These are phyloP conservation scores for Amphimedon queenslandica DNA, from an alignment of 37 sponge, comb jelly and placozoan species.

Conservation along the genomic window DNA sequence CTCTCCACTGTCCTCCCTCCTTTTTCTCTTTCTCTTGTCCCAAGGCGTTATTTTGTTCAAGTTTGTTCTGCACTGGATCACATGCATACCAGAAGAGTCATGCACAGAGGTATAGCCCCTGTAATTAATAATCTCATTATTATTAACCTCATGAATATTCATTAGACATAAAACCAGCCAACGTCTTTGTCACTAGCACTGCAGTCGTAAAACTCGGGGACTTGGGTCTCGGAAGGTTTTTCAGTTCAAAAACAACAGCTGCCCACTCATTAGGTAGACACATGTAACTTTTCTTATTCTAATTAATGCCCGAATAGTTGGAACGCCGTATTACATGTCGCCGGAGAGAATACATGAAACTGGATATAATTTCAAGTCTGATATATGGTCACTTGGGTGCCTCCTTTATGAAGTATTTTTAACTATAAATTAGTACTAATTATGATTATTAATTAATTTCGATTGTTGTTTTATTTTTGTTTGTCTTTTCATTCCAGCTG, in stretches of 20 bases:
- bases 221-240: conserved; percentile 94
- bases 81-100: conserved; percentile 97
- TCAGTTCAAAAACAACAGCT: conserved; percentile 96
- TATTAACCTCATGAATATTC: too few species aligned
- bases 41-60: conserved; percentile 94
- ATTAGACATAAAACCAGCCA: conserved; percentile 98
- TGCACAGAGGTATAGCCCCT: conserved; percentile 89
- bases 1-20: not conserved
- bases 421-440: too few species aligned
- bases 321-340: conserved; percentile 99
- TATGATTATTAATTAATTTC: not conserved
- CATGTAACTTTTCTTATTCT: not conserved
- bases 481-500: conserved; percentile 35
- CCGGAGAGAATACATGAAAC: conserved; percentile 98
- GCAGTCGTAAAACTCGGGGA: conserved; percentile 98
- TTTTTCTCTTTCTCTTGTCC: not conserved
- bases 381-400: conserved; percentile 99
- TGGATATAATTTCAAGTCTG: conserved; percentile 97
- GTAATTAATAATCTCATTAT: too few species aligned
- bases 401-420: conserved; percentile 86
- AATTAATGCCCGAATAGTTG: conserved; percentile 54
- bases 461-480: too few species aligned
- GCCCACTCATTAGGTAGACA: conserved; percentile 88
- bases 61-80: conserved; percentile 92
- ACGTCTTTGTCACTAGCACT: conserved; percentile 95